A percentile compares a stretch with the other conserved stretches of the same genome.
Conservation (phyloP, 2,888 invertebrate genomes). For the Melieria omissa region DNA sequence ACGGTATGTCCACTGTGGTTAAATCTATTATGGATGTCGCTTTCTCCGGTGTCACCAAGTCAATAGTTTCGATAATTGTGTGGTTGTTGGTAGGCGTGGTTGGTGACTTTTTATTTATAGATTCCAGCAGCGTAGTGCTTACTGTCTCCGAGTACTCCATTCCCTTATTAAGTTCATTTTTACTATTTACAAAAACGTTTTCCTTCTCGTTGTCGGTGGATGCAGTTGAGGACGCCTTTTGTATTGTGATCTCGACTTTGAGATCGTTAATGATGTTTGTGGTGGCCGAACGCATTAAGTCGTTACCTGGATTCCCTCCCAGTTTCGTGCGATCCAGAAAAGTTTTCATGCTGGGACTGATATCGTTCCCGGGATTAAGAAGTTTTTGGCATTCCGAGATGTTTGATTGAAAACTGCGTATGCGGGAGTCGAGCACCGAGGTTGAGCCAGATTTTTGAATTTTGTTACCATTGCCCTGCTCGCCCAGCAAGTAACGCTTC, state of each 20-base stretch:
- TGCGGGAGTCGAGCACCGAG: slow-evolving; percentile 84
- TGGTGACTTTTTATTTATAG: slow-evolving; percentile 53
- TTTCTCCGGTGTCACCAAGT: slow-evolving; percentile 61
- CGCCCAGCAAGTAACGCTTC: slow-evolving; percentile 84
- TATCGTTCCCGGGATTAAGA: slow-evolving; percentile 79
- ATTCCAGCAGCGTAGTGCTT: slow-evolving; percentile 61
- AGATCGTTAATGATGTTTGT: slow-evolving; percentile 61
- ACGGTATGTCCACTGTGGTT: slow-evolving; percentile 56
- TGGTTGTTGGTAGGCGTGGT: slow-evolving; percentile 57
- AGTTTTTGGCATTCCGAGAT: slow-evolving; percentile 91
- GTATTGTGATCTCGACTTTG: slow-evolving; percentile 62
- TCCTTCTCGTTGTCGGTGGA: slow-evolving; percentile 65
- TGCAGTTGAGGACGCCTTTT: slow-evolving; percentile 57
- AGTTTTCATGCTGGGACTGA: slow-evolving; percentile 77
- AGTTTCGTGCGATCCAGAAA: slow-evolving; percentile 70
- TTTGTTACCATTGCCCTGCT: slow-evolving; percentile 73
- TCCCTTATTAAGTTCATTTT: slow-evolving; percentile 65
- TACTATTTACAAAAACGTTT: slow-evolving; percentile 64
- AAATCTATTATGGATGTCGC: slow-evolving; percentile 58
- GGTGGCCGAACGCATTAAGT: slow-evolving; percentile 56
- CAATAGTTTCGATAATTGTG: slow-evolving; percentile 63
- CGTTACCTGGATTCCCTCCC: slow-evolving; percentile 52
- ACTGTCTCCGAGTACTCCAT: slow-evolving; percentile 64
- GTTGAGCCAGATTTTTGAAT: slow-evolving; percentile 86
- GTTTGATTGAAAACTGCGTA: slow-evolving; percentile 84